A percentile compares a stretch with the other conserved stretches of the same genome.
These are phyloP conservation scores for Molanna angustata DNA, from an alignment of 2,888 invertebrate genomes.

Conservation along the genomic window DNA sequence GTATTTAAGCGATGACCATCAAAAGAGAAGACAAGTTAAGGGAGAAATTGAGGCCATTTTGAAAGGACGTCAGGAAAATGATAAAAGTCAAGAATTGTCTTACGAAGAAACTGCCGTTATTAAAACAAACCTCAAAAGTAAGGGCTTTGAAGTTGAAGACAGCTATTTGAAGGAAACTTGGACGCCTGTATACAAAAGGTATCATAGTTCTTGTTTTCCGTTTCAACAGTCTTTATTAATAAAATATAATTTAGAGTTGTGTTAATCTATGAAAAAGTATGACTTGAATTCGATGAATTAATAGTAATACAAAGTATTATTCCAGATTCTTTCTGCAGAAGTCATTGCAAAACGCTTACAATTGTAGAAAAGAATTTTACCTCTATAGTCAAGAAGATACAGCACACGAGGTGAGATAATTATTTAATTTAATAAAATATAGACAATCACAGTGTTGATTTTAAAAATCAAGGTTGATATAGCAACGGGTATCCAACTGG, in stretches of 20 bases:
- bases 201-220: too few relatives aligned
- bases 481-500: too few relatives aligned
- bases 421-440: too few relatives aligned
- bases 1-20: slow-evolving; percentile 72
- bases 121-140: slow-evolving; percentile 80
- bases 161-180: slow-evolving; percentile 85
- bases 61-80: slow-evolving; percentile 46
- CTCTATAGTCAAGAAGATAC: slow-evolving; percentile 73
- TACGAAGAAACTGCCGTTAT: slow-evolving; percentile 92
- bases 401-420: not conserved
- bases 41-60: slow-evolving; percentile 82
- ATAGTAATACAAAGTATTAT: too few relatives aligned
- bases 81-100: slow-evolving; percentile 66
- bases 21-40: slow-evolving; percentile 69
- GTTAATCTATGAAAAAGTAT: too few relatives aligned
- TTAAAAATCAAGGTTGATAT: too few relatives aligned
- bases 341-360: slow-evolving; percentile 75
- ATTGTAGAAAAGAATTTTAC: slow-evolving; percentile 91
- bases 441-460: too few relatives aligned
- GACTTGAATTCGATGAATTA: too few relatives aligned
- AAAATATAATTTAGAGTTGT: too few relatives aligned
- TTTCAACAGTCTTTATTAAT: too few relatives aligned
- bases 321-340: slow-evolving; percentile 73
- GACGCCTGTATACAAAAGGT: slow-evolving; percentile 81
- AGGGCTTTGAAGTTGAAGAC: slow-evolving; percentile 76